phyloP scores from a whole-genome alignment of 2,888 invertebrate genomes.

The Plemyria rubiginata region DNA sequence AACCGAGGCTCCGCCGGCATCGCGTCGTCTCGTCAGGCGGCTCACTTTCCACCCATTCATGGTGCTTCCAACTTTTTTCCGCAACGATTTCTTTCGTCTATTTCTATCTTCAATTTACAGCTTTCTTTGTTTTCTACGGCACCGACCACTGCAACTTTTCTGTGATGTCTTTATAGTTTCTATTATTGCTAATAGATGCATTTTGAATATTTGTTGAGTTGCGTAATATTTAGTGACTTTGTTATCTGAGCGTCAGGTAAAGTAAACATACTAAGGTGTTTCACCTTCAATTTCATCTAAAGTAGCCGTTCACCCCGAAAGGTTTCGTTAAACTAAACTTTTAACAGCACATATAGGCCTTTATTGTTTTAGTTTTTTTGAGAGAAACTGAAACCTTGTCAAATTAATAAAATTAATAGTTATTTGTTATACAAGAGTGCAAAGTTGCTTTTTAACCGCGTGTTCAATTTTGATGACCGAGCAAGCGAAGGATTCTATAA shows the following conservation, averaged over 20 bases:
- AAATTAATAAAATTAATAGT: no score
- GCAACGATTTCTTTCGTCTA: constrained; percentile 75
- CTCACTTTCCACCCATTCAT: constrained; percentile 84
- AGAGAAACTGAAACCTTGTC: no score
- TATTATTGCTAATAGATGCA: constrained; percentile 11
- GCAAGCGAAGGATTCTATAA: no score
- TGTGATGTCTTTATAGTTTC: constrained; percentile 30
- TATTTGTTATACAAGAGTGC: no score
- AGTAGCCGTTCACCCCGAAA: no score
- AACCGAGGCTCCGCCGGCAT: constrained; percentile 53
- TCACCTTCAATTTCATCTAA: background rate
- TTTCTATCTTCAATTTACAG: constrained; percentile 69
- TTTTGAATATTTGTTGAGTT: constrained; percentile 6
- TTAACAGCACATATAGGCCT: no score
- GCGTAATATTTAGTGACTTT: constrained; percentile 12
- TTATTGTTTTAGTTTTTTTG: constrained; percentile 1
- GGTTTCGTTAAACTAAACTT: no score
- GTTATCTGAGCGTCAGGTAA: constrained; percentile 2
- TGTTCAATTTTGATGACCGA: no score
- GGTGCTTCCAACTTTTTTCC: constrained; percentile 78
- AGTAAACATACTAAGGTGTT: background rate
- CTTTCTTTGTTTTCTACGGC: constrained; percentile 65
- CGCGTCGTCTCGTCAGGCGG: constrained; percentile 62
- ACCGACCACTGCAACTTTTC: constrained; percentile 35
- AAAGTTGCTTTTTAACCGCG: no score